Percentiles rank a stretch among this genome's conserved stretches.
Conservation (phyloP, 2,113 vertebrate genomes). For the Osmerus mordax region DNA sequence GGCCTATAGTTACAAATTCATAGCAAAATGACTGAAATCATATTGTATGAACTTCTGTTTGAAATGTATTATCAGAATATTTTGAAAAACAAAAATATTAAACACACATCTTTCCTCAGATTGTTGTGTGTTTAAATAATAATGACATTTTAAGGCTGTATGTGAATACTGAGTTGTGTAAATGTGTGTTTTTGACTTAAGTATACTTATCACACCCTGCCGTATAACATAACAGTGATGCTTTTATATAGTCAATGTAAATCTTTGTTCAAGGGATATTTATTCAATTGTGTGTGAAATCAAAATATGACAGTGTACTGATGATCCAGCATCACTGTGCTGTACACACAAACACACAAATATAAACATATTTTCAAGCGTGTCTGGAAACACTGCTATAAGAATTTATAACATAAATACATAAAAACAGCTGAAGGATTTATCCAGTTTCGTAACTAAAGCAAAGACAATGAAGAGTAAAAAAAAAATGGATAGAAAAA, state of each 20-base stretch:
- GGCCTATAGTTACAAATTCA: conserved; percentile 35
- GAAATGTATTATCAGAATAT: conserved; percentile 59
- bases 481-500: conserved; percentile 44
- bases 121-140: background rate
- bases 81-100: conserved; percentile 63
- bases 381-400: conserved; percentile 42
- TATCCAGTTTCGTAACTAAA: conserved; percentile 35
- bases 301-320: conserved; percentile 21
- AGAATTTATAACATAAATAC: conserved; percentile 53
- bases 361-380: conserved; percentile 26
- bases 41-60: conserved; percentile 39
- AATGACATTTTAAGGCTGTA: background rate
- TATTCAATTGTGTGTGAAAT: conserved; percentile 47
- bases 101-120: conserved; percentile 49
- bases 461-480: conserved; percentile 35
- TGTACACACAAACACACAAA: conserved; percentile 1
- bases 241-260: background rate
- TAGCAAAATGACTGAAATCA: conserved; percentile 35
- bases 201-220: background rate
- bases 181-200: background rate
- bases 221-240: background rate
- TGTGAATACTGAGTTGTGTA: background rate
- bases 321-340: conserved; percentile 15
- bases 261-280: conserved; percentile 1
- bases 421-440: conserved; percentile 41